Base-by-base conservation (phyloP, 2,888 invertebrate genomes). In the Ceriagrion tenellum region DNA sequence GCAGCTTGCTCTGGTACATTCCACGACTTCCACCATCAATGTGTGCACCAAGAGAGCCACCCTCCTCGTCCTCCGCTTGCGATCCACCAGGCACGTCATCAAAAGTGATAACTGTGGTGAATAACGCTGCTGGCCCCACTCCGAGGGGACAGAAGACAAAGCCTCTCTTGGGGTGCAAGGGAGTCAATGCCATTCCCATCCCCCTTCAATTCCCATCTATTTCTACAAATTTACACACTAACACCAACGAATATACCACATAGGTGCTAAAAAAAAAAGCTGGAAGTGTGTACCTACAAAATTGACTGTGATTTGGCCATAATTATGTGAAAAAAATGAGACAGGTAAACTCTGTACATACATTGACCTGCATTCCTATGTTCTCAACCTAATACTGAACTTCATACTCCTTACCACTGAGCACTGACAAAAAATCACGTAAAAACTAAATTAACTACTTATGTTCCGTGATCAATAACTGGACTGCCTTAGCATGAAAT, bases 91-190 rank as follows among this genome's bases (percentile, higher is more conserved):
- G 93, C 89, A 88, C 95, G 98, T 99, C 99, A 98, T 98, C 99
- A 99, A 99, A 99, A 98, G 99, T 99, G 98, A 99, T 98, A 98
- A 99, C 99, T 99, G 98, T 98, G 98, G 98, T 98, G 98, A 98
- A 98, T 98, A 98, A 98, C 98, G 98, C 98, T 98, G 97, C 98
- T 98, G 98, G 97, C 97, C 97, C 97, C 96, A 96, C 96, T 47
- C 55, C 89, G 26, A n/a, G 69, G 47, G 63, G 10, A n/a, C 23
- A 69, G 93, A 47, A 69, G 47, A 26, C 69, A 96, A 96, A 96
- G 96, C 96, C 96, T 95, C 95, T 96, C 96, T 96, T 35, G 59
- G 93, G 93, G 55, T 47, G 47, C 55, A 55, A 89, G 55, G 56
- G 93, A 93, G 47, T n/a, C 23, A 69, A 63, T 69, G 93, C 89